Conservation (phyloP, 2,113 vertebrate genomes). For the Oostethus manadensis region DNA sequence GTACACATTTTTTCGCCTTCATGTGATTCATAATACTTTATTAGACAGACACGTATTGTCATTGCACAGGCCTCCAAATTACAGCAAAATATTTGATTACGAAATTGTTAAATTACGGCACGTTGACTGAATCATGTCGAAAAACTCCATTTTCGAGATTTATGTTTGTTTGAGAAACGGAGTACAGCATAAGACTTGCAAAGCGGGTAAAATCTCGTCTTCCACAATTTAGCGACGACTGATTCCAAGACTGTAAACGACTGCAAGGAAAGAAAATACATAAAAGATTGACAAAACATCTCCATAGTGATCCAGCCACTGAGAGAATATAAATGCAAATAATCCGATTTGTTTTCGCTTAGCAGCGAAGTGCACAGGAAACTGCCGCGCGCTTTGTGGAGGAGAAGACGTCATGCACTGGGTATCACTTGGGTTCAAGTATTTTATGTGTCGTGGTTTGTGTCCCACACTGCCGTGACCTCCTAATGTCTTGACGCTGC, state of each 20-base stretch:
- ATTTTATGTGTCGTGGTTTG: slow-evolving; percentile 5
- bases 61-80: slow-evolving; percentile 30
- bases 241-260: no score
- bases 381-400: slow-evolving; percentile 4
- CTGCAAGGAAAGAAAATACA: neutral
- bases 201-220: no score
- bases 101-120: slow-evolving; percentile 7
- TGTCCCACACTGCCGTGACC: neutral
- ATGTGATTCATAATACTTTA: slow-evolving; percentile 22
- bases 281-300: neutral
- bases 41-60: slow-evolving; percentile 34
- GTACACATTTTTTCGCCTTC: no score
- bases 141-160: neutral
- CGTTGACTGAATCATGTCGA: no score
- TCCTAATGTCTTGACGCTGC: slow-evolving; percentile 8
- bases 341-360: slow-evolving; percentile 8
- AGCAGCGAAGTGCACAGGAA: slow-evolving; percentile 31
- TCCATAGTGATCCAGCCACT: slow-evolving; percentile 47
- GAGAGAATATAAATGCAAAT: slow-evolving; percentile 12
- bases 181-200: neutral
- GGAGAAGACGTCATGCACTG: neutral
- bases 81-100: slow-evolving; percentile 15
- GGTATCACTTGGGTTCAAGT: neutral
- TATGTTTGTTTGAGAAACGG: no score
- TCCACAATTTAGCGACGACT: no score